Percentiles rank a stretch among this genome's conserved stretches.
Evolutionary conservation across 2,797 vertebrate species (phyloP).

Genomic region (Cuniculus paca): DNA sequence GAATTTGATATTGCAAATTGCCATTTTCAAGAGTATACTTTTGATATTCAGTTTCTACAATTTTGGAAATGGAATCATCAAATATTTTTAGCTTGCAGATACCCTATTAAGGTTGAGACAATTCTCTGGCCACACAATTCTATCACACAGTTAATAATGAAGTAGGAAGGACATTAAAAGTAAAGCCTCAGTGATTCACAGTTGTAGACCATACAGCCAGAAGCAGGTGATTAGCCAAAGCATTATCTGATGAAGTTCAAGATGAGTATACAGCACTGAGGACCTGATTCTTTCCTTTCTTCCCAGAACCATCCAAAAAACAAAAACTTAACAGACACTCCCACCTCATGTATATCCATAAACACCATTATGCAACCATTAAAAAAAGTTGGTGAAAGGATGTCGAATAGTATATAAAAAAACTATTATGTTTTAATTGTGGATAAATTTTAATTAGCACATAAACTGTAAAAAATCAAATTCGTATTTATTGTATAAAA

Average conservation of each 20-base stretch:
- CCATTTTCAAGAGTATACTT: background rate
- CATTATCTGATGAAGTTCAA: background rate
- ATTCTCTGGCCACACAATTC: background rate
- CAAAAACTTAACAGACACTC: background rate
- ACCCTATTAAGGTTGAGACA: background rate
- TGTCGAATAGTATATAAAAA: background rate
- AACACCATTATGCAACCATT: background rate
- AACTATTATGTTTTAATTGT: background rate
- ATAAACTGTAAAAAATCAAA: background rate
- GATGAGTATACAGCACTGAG: accelerated
- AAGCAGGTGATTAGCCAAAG: background rate
- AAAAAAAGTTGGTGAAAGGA: background rate
- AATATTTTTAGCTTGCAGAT: background rate
- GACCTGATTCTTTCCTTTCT: background rate
- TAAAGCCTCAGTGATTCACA: background rate
- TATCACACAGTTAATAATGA: background rate
- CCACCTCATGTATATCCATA: background rate
- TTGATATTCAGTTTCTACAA: background rate
- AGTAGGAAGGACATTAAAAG: background rate
- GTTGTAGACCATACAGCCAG: background rate
- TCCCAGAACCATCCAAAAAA: background rate
- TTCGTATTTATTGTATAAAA: background rate
- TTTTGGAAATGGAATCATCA: background rate
- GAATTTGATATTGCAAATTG: background rate
- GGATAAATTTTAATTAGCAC: background rate